These are phyloP conservation scores for Pollenia amentaria DNA, from an alignment of 2,888 invertebrate genomes.

Conservation along the genomic window DNA sequence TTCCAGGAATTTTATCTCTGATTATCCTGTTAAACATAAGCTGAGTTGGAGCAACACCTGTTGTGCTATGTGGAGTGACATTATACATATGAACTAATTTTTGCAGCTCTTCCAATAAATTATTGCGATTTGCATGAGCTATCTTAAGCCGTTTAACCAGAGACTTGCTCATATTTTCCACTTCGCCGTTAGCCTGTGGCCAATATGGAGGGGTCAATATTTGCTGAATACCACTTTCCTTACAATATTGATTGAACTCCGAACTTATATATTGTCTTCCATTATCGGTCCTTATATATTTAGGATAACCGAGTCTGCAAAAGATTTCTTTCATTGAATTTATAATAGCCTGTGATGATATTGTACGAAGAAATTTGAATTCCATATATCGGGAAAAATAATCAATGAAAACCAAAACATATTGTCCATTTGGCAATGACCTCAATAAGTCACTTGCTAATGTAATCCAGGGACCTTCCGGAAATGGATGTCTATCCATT, in stretches of 20 bases:
- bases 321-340: constrained; percentile 70
- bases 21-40: constrained; percentile 68
- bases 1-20: constrained; percentile 69
- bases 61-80: constrained; percentile 72
- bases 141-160: constrained; percentile 67
- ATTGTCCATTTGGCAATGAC: constrained; percentile 63
- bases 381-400: constrained; percentile 58
- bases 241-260: constrained; percentile 63
- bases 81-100: constrained; percentile 73
- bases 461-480: constrained; percentile 61
- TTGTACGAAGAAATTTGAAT: constrained; percentile 59
- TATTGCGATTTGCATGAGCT: constrained; percentile 61
- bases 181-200: constrained; percentile 71
- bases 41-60: constrained; percentile 65
- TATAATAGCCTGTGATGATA: constrained; percentile 59
- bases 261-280: constrained; percentile 68
- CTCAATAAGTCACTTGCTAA: constrained; percentile 65
- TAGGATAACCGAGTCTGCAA: constrained; percentile 72
- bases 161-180: constrained; percentile 67
- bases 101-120: constrained; percentile 70
- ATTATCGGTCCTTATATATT: constrained; percentile 70
- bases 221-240: constrained; percentile 66
- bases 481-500: constrained; percentile 71
- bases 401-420: constrained; percentile 59
- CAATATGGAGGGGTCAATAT: constrained; percentile 69